A percentile compares a stretch with the other conserved stretches of the same genome.
Evolutionary conservation across 2,888 invertebrate species (phyloP).

Genomic region (Synergus gifuensis): DNA sequence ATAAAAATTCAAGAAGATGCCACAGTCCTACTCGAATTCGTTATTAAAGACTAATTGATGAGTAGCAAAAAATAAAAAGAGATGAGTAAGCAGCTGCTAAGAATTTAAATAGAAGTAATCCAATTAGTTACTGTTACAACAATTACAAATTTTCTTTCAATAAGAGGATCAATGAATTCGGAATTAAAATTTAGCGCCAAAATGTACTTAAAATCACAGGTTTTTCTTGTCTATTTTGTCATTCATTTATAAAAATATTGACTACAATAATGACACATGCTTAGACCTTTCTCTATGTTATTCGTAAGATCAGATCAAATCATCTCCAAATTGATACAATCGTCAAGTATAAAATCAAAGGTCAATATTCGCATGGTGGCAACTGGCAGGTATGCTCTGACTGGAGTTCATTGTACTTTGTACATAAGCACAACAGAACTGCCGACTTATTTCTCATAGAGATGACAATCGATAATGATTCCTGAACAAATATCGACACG

Average conservation of each 20-base stretch:
- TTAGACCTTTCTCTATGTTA: constrained; percentile 10
- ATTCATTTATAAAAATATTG: no score
- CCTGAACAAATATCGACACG: constrained; percentile 21
- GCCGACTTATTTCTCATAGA: constrained; percentile 46
- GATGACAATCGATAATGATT: constrained; percentile 21
- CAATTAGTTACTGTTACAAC: background rate
- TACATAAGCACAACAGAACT: constrained; percentile 52
- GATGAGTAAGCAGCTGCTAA: background rate
- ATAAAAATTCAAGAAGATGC: background rate
- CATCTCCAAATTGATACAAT: constrained; percentile 16
- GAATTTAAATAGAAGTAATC: background rate
- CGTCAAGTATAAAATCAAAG: constrained; percentile 54
- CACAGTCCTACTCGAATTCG: background rate
- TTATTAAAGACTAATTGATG: constrained; percentile 16
- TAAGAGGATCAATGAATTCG: background rate
- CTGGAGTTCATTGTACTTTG: constrained; percentile 67
- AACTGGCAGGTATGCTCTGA: constrained; percentile 61
- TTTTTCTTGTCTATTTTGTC: background rate
- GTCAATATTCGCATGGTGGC: constrained; percentile 65
- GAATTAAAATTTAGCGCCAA: background rate
- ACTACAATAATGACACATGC: background rate
- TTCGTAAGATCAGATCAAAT: constrained; percentile 4
- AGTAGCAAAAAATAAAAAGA: background rate
- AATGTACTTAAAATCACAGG: background rate
- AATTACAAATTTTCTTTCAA: background rate